Conservation (phyloP, 2,888 invertebrate genomes). For the Drosophila antonietae region DNA sequence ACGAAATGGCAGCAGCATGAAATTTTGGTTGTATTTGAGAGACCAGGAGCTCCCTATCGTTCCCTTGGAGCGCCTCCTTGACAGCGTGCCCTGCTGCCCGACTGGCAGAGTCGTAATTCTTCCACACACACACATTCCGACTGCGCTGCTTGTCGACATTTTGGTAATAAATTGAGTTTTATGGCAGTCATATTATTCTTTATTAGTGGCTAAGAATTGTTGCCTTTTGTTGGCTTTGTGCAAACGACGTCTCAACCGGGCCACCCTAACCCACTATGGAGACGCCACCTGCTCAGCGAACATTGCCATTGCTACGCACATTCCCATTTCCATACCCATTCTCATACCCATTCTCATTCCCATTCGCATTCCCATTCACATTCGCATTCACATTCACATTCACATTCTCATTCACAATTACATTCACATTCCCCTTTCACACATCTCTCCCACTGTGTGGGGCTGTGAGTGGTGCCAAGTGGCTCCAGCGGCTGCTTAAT, state of each 20-base stretch:
- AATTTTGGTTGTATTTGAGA: constrained; percentile 61
- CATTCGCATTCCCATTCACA: constrained; percentile 33
- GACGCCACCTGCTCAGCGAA: constrained; percentile 40
- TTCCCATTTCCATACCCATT: constrained; percentile 4
- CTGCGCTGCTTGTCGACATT: constrained; percentile 74
- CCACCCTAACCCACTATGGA: constrained; percentile 13
- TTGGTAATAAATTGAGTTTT: constrained; percentile 79
- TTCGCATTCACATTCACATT: constrained; percentile 36
- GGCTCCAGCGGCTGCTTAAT: constrained; percentile 62
- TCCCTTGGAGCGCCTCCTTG: constrained; percentile 17
- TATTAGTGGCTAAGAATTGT: constrained; percentile 79
- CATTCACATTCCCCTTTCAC: constrained; percentile 37
- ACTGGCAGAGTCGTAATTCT: constrained; percentile 68
- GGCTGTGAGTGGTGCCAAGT: constrained; percentile 25
- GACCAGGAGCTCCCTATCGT: not conserved
- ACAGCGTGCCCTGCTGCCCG: constrained; percentile 56
- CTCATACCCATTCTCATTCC: constrained; percentile 19
- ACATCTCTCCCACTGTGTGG: not conserved
- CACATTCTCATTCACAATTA: constrained; percentile 34
- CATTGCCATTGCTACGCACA: constrained; percentile 24
- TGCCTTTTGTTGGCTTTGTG: constrained; percentile 79
- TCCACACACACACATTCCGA: constrained; percentile 39
- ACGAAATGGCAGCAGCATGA: constrained; percentile 73
- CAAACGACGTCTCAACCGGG: constrained; percentile 65
- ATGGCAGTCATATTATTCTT: constrained; percentile 80